phyloP scores from a whole-genome alignment of 2,797 vertebrate genomes.

The Enteromius anoplus region DNA sequence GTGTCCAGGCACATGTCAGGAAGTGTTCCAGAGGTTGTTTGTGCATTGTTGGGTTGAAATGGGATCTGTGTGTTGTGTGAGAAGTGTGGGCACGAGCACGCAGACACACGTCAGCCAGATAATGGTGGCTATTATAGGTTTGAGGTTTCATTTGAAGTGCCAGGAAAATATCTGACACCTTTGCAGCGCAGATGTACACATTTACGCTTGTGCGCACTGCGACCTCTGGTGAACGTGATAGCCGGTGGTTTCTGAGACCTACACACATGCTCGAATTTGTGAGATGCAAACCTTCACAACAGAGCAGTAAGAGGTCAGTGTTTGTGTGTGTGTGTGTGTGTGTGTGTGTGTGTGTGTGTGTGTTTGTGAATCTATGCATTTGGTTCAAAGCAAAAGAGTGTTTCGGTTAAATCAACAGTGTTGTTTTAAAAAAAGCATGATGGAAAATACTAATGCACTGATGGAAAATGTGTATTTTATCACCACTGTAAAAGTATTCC shows the following conservation, averaged over 20 bases:
- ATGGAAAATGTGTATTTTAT: conserved; percentile 6
- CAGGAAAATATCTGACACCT: conserved; percentile 63
- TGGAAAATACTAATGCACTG: not conserved
- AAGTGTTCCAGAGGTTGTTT: conserved; percentile 42
- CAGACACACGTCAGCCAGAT: conserved; percentile 51
- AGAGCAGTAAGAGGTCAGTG: not conserved
- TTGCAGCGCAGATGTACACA: conserved; percentile 7
- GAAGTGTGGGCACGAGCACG: conserved; percentile 32
- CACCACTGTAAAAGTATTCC: not conserved
- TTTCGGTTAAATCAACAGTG: not conserved
- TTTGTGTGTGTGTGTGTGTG: conserved; percentile 17
- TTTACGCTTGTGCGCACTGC: not conserved
- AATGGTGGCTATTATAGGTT: conserved; percentile 59
- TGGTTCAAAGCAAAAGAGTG: not conserved
- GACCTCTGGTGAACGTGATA: conserved; percentile 14
- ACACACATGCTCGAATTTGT: not conserved
- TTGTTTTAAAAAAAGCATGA: not conserved
- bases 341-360: conserved; percentile 16
- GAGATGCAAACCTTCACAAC: not conserved
- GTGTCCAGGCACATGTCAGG: conserved; percentile 45
- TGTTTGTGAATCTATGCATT: not conserved
- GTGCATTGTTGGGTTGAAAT: conserved; percentile 53
- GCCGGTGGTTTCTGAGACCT: conserved; percentile 1
- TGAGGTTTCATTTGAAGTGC: conserved; percentile 63
- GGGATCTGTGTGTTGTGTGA: conserved; percentile 44